A percentile compares a stretch with the other conserved stretches of the same genome.
Evolutionary conservation across 2,113 vertebrate species (phyloP).

Genomic region (Pituophis catenifer): DNA sequence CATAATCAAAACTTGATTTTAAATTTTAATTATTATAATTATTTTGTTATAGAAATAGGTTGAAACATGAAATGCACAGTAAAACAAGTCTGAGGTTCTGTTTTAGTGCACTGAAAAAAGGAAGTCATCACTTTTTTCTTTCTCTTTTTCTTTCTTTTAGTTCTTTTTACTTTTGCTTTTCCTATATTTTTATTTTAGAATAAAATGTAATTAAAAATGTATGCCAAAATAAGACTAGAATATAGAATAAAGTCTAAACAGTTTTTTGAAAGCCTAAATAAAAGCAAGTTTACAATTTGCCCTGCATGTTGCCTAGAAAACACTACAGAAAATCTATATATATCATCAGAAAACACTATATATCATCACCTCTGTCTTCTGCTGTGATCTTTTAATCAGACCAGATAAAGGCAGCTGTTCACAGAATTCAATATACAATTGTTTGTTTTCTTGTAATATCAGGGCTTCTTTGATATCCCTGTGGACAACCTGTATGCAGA

Average conservation of each 20-base stretch:
- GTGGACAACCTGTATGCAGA: slow-evolving; percentile 96
- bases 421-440: neutral
- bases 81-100: no score
- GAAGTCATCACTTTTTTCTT: no score
- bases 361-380: neutral
- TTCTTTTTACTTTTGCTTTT: no score
- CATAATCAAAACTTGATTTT: no score
- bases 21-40: no score
- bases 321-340: neutral
- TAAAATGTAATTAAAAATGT: no score
- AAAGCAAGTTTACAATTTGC: neutral
- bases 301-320: neutral
- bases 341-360: neutral
- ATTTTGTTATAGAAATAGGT: no score
- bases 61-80: no score
- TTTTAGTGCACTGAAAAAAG: no score
- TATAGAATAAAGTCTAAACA: neutral
- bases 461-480: slow-evolving; percentile 97
- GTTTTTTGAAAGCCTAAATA: neutral
- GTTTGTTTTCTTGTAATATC: slow-evolving; percentile 16
- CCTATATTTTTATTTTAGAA: no score
- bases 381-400: neutral
- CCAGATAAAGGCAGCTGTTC: neutral
- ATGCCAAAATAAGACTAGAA: no score
- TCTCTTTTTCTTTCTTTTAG: no score